phyloP scores from a whole-genome alignment of 2,888 invertebrate species.

The Nasonia oneida region DNA sequence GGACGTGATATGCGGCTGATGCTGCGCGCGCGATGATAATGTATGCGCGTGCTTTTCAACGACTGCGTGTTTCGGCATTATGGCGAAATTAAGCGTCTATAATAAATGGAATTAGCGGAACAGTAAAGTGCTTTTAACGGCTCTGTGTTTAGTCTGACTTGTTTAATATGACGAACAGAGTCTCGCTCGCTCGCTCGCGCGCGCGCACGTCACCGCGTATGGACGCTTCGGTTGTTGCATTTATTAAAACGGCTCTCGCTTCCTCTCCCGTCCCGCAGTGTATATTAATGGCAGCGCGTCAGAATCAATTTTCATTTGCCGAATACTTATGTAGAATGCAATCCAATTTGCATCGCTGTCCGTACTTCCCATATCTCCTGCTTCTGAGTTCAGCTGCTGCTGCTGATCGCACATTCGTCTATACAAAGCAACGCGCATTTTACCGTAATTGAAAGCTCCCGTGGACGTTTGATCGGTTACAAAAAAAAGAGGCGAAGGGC shows the following conservation, averaged over 20 bases:
- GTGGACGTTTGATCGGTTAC: slow-evolving; percentile 70
- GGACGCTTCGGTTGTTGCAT: slow-evolving; percentile 71
- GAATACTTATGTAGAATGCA: slow-evolving; percentile 77
- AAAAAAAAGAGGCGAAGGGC: slow-evolving; percentile 55
- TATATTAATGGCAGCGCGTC: slow-evolving; percentile 77
- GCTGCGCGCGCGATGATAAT: not conserved
- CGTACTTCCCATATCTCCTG: slow-evolving; percentile 63
- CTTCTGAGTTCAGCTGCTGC: slow-evolving; percentile 16
- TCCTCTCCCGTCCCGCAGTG: slow-evolving; percentile 64
- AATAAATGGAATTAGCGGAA: slow-evolving; percentile 76
- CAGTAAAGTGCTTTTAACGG: slow-evolving; percentile 78
- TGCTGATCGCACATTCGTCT: slow-evolving; percentile 62
- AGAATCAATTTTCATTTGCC: slow-evolving; percentile 78
- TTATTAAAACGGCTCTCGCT: slow-evolving; percentile 74
- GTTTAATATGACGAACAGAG: slow-evolving; percentile 75
- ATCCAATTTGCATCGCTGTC: slow-evolving; percentile 74
- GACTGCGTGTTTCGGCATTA: slow-evolving; percentile 51
- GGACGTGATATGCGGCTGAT: not conserved
- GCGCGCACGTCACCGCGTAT: not conserved
- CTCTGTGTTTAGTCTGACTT: slow-evolving; percentile 72
- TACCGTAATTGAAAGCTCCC: slow-evolving; percentile 75
- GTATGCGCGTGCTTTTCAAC: slow-evolving; percentile 28
- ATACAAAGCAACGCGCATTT: slow-evolving; percentile 68
- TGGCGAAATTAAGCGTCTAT: slow-evolving; percentile 64
- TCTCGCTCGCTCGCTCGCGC: not conserved